Conservation (phyloP, 2,797 vertebrate genomes). For the Epinephelus awoara region DNA sequence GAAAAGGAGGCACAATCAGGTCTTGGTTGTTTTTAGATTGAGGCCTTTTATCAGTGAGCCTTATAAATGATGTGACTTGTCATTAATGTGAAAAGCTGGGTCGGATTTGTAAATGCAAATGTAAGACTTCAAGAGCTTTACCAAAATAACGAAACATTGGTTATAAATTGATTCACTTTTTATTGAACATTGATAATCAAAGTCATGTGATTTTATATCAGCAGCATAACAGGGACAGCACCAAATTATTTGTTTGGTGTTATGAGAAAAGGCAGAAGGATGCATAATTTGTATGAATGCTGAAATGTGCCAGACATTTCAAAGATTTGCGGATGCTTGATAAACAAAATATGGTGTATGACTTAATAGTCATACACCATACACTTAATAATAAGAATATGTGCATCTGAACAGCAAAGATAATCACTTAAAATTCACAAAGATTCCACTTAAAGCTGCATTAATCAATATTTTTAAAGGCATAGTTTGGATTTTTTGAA, state of each 20-base stretch:
- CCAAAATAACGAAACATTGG: slow-evolving; percentile 4
- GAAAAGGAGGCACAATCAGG: slow-evolving; percentile 51
- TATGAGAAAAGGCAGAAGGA: neutral
- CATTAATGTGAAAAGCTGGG: slow-evolving; percentile 43
- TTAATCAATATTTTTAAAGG: no score
- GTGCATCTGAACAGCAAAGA: neutral
- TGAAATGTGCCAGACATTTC: neutral
- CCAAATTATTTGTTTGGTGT: neutral
- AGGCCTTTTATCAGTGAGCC: slow-evolving; percentile 55
- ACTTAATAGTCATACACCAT: no score
- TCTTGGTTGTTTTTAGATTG: slow-evolving; percentile 46
- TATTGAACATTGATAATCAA: neutral
- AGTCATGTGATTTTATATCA: neutral
- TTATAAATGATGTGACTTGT: slow-evolving; percentile 51
- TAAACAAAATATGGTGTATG: neutral
- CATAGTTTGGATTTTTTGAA: no score
- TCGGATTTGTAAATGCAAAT: neutral
- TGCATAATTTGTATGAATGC: neutral
- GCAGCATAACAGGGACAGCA: neutral
- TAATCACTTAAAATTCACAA: neutral
- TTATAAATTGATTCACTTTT: neutral
- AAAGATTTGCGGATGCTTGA: neutral
- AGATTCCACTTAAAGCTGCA: neutral
- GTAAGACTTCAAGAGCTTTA: slow-evolving; percentile 6
- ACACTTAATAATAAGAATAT: no score